Evolutionary conservation across 2,797 vertebrate species (phyloP).

Genomic region (Sebastes matsubarae): DNA sequence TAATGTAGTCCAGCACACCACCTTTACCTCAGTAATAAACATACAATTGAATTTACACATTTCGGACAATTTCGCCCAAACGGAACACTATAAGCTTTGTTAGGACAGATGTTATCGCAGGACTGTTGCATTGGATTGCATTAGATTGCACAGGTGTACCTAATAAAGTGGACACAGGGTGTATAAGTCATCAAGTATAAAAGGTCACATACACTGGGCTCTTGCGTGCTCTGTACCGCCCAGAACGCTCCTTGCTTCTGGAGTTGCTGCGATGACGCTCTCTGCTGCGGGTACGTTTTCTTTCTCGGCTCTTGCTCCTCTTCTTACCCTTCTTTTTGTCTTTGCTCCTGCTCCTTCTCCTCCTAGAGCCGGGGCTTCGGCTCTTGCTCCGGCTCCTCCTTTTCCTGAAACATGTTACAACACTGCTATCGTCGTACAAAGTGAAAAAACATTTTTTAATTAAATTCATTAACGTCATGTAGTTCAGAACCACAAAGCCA

Average conservation of each 20-base stretch:
- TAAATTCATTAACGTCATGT: fast-evolving
- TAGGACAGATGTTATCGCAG: background rate
- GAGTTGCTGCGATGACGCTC: constrained; percentile 92
- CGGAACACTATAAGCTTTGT: background rate
- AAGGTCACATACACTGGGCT: constrained; percentile 91
- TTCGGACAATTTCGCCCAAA: background rate
- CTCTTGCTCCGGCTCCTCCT: constrained; percentile 95
- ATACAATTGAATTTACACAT: background rate
- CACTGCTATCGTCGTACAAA: background rate
- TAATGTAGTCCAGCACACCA: background rate
- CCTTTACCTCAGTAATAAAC: background rate
- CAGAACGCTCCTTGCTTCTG: constrained; percentile 90
- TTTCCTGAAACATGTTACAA: constrained; percentile 78
- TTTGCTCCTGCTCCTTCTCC: constrained; percentile 90
- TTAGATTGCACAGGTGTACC: background rate
- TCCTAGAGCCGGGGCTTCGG: constrained; percentile 91
- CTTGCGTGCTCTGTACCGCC: constrained; percentile 86
- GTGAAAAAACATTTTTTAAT: background rate
- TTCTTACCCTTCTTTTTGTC: constrained; percentile 92
- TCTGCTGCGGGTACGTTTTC: constrained; percentile 90
- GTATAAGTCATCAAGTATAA: background rate
- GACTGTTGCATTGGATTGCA: background rate
- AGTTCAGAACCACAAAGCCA: fast-evolving
- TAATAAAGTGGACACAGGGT: background rate
- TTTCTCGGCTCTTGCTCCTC: constrained; percentile 91